These are phyloP conservation scores for Polyommatus iphigenia DNA, from an alignment of 2,888 invertebrate genomes.

Conservation along the genomic window DNA sequence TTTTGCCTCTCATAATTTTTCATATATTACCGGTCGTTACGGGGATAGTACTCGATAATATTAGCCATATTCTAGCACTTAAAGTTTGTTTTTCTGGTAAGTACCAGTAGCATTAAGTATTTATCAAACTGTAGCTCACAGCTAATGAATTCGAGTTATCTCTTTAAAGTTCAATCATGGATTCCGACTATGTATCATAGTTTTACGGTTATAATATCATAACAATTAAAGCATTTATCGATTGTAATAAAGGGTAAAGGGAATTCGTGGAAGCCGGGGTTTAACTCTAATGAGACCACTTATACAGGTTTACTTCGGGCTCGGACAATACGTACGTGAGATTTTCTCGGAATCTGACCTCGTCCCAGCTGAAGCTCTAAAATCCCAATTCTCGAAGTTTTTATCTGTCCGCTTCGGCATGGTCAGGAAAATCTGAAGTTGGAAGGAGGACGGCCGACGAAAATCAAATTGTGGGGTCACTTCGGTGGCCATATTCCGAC, in stretches of 20 bases:
- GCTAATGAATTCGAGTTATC: no score
- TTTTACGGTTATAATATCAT: neutral
- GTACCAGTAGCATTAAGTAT: no score
- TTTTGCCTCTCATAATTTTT: neutral
- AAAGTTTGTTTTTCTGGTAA: no score
- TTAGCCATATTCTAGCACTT: neutral
- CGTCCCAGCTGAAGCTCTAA: neutral
- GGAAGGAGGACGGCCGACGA: neutral
- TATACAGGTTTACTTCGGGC: neutral
- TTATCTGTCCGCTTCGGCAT: neutral
- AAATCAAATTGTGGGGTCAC: neutral
- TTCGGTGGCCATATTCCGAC: neutral
- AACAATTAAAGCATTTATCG: no score
- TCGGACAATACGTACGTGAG: neutral
- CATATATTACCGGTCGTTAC: neutral
- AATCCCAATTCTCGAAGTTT: neutral
- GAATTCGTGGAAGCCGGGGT: neutral
- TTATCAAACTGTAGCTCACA: no score
- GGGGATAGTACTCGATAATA: neutral
- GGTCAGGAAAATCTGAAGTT: neutral
- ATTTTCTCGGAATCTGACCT: neutral
- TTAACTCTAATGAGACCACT: neutral
- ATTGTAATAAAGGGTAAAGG: neutral
- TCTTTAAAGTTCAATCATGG: no score
- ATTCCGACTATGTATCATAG: neutral